Percentiles rank a stretch among this genome's conserved stretches.
Conservation (phyloP, 2,888 invertebrate genomes). For the Helicoverpa assulta region DNA sequence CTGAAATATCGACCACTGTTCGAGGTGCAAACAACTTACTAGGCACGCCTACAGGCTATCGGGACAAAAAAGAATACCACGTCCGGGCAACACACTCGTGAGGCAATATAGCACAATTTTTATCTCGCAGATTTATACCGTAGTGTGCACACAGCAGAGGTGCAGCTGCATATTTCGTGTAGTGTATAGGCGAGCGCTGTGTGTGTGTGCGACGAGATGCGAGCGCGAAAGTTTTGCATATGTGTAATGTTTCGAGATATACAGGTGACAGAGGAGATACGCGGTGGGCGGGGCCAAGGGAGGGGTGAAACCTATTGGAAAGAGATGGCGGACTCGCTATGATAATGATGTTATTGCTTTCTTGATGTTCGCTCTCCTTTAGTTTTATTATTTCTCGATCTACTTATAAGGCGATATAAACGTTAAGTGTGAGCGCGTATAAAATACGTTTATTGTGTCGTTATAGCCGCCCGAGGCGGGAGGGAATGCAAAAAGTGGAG, state of each 20-base stretch:
- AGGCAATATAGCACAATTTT: slow-evolving; percentile 87
- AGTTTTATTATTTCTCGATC: slow-evolving; percentile 90
- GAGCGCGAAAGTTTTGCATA: slow-evolving; percentile 89
- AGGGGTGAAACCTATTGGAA: slow-evolving; percentile 89
- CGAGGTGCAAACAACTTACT: slow-evolving; percentile 88
- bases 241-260: slow-evolving; percentile 90
- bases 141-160: slow-evolving; percentile 66
- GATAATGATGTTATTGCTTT: slow-evolving; percentile 91
- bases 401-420: slow-evolving; percentile 90
- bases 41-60: slow-evolving; percentile 88
- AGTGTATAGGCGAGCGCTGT: slow-evolving; percentile 64
- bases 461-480: slow-evolving; percentile 77
- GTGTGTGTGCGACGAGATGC: slow-evolving; percentile 75
- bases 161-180: slow-evolving; percentile 67
- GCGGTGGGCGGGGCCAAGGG: slow-evolving; percentile 87
- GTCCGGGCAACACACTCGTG: slow-evolving; percentile 75
- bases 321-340: slow-evolving; percentile 89
- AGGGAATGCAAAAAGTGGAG: slow-evolving; percentile 86
- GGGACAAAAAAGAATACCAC: slow-evolving; percentile 80
- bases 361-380: slow-evolving; percentile 88
- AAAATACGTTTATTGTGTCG: slow-evolving; percentile 89
- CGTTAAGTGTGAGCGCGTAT: slow-evolving; percentile 88
- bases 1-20: slow-evolving; percentile 88
- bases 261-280: slow-evolving; percentile 90
- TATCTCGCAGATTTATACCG: slow-evolving; percentile 89